A percentile compares a stretch with the other conserved stretches of the same genome.
Evolutionary conservation across 2,113 vertebrate genomes (phyloP).

Genomic region (Salminus brasiliensis): DNA sequence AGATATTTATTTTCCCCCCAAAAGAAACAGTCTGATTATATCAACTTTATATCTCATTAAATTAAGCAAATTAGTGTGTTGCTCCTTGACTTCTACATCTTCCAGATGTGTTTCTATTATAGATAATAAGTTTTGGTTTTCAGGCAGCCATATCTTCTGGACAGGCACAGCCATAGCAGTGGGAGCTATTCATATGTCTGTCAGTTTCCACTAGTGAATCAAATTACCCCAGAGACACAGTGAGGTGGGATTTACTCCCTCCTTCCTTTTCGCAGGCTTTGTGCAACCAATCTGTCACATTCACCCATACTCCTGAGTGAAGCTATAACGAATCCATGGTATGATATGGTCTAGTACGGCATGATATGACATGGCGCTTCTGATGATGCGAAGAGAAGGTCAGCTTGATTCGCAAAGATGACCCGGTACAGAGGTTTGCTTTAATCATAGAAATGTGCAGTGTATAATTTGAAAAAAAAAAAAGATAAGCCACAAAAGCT

Average conservation of each 20-base stretch:
- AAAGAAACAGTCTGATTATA: no score
- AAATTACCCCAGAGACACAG: slow-evolving; percentile 5
- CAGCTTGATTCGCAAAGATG: neutral
- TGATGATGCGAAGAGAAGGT: neutral
- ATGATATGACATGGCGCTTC: no score
- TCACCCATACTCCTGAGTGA: neutral
- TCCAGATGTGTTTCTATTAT: neutral
- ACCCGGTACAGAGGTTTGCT: neutral
- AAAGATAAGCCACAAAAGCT: neutral
- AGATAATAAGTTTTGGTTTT: no score
- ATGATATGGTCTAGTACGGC: neutral
- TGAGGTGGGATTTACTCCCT: neutral
- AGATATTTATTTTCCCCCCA: no score
- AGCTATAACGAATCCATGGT: neutral
- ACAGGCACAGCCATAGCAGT: slow-evolving; percentile 1
- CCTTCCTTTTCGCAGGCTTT: neutral
- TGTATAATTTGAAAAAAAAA: neutral
- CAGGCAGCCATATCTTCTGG: neutral
- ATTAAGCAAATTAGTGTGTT: no score
- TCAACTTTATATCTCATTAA: no score
- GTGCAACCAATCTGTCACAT: no score
- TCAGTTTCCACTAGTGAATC: neutral
- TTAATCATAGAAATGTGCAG: neutral
- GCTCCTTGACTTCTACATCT: neutral
- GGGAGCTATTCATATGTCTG: neutral